Conservation (phyloP, 2,113 vertebrate genomes). For the Argyrosomus japonicus region DNA sequence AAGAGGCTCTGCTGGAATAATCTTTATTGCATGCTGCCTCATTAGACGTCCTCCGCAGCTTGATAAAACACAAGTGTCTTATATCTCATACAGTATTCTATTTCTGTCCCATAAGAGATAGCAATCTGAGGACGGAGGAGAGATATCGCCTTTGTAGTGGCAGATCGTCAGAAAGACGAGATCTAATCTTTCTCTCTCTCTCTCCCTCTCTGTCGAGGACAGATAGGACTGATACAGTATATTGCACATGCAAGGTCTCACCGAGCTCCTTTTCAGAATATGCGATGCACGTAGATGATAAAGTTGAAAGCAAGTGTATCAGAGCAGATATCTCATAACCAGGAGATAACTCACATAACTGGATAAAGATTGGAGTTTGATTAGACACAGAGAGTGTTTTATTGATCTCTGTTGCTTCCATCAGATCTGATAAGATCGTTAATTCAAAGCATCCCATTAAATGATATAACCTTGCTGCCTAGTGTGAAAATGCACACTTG, state of each 20-base stretch:
- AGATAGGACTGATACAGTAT: constrained; percentile 43
- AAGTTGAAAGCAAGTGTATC: constrained; percentile 59
- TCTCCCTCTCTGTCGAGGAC: constrained; percentile 48
- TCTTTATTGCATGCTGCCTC: constrained; percentile 39
- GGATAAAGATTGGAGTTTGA: constrained; percentile 65
- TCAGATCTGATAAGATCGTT: constrained; percentile 57
- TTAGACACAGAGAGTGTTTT: constrained; percentile 62
- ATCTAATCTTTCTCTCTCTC: constrained; percentile 61
- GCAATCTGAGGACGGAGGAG: constrained; percentile 62
- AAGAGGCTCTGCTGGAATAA: constrained; percentile 28
- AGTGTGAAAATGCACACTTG: constrained; percentile 22
- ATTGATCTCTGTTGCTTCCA: constrained; percentile 57
- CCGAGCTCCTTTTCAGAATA: constrained; percentile 49
- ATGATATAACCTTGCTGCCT: constrained; percentile 43
- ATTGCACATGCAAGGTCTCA: constrained; percentile 45
- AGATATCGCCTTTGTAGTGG: constrained; percentile 72
- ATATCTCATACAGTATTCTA: constrained; percentile 65
- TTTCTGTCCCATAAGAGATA: constrained; percentile 69
- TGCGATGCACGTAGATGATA: constrained; percentile 53
- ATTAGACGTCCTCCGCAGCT: constrained; percentile 39
- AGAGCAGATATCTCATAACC: constrained; percentile 61
- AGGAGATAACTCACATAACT: constrained; percentile 56
- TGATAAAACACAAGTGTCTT: constrained; percentile 55
- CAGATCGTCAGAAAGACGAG: constrained; percentile 69
- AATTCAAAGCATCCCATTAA: constrained; percentile 54